Conservation (phyloP, 2,113 vertebrate species). For the Gracilinanus agilis region DNA sequence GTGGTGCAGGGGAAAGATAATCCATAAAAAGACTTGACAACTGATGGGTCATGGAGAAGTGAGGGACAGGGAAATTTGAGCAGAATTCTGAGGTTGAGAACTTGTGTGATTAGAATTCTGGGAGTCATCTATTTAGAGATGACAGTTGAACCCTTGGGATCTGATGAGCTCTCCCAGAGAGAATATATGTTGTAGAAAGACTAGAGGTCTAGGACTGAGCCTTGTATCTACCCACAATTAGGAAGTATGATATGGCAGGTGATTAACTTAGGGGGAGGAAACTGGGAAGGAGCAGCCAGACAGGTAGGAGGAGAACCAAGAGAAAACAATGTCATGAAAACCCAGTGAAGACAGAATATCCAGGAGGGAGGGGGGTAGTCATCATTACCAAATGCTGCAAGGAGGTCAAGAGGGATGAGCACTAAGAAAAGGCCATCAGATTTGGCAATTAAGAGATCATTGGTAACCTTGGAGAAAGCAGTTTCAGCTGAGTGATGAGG, state of each 20-base stretch:
- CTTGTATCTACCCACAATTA: neutral
- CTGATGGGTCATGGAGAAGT: neutral
- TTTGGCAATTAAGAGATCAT: slow-evolving; percentile 1
- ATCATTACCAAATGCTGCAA: neutral
- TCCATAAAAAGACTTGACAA: neutral
- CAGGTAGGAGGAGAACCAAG: neutral
- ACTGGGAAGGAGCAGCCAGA: neutral
- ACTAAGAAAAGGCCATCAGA: neutral
- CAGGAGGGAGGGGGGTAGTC: neutral
- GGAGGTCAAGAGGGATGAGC: slow-evolving; percentile 2
- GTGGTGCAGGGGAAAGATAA: neutral
- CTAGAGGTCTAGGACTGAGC: neutral
- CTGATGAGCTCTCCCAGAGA: neutral
- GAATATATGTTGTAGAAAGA: neutral
- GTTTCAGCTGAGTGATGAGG: neutral
- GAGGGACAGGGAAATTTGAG: neutral
- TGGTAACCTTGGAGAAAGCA: neutral
- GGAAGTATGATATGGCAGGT: neutral
- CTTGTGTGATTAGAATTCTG: neutral
- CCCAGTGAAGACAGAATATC: neutral
- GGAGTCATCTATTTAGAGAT: neutral
- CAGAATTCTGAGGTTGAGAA: neutral
- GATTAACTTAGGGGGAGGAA: neutral
- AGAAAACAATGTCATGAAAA: neutral
- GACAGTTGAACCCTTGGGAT: neutral